phyloP scores from a whole-genome alignment of 2,113 vertebrate species.

The Cygnus atratus region DNA sequence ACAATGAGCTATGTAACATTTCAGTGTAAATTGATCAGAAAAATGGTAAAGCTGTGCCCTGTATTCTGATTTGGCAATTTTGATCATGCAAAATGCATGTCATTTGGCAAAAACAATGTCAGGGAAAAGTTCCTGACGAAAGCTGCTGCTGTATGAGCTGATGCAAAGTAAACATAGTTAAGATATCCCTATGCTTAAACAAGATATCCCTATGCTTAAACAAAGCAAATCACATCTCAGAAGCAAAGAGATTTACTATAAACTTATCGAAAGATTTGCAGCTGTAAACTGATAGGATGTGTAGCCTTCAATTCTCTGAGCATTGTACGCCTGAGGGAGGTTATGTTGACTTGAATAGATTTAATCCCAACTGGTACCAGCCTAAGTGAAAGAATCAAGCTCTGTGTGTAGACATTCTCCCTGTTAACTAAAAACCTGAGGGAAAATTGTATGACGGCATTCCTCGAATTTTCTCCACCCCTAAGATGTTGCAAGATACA shows the following conservation, averaged over 20 bases:
- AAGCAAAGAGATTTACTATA: slow-evolving; percentile 10
- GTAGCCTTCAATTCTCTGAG: slow-evolving; percentile 9
- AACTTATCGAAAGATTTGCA: slow-evolving; percentile 19
- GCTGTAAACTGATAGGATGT: slow-evolving; percentile 1
- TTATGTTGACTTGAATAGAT: slow-evolving; percentile 24
- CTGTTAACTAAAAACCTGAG: slow-evolving; percentile 30
- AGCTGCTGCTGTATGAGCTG: not conserved
- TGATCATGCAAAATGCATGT: not conserved
- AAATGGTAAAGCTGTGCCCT: not conserved
- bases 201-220: not conserved
- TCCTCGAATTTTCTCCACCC: slow-evolving; percentile 16
- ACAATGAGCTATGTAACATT: not conserved
- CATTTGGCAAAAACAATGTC: not conserved
- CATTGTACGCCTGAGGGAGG: not conserved
- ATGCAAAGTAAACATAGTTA: not conserved
- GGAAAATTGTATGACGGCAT: not conserved
- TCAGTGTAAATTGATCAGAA: not conserved
- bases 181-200: not conserved
- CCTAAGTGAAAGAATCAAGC: slow-evolving; percentile 12
- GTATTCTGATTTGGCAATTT: not conserved
- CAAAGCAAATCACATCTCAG: not conserved
- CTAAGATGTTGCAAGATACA: not conserved
- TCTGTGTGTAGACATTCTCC: not conserved
- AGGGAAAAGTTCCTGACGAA: not conserved
- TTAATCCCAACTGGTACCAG: slow-evolving; percentile 14